phyloP scores from a whole-genome alignment of 2,797 vertebrate species.

The Ficedula albicollis region DNA sequence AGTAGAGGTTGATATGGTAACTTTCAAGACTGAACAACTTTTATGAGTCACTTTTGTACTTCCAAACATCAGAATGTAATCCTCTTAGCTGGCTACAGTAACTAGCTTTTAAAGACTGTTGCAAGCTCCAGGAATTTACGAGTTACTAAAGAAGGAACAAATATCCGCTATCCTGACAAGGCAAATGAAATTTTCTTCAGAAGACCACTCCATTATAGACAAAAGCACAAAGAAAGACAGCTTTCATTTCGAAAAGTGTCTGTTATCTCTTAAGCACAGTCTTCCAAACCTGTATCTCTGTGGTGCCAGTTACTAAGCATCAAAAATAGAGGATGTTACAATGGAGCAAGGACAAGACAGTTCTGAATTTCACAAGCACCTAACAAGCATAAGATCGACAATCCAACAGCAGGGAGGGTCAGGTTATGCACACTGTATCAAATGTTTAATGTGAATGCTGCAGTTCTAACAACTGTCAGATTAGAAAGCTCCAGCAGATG shows the following conservation, averaged over 20 bases:
- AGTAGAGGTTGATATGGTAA: not conserved
- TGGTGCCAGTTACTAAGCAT: not conserved
- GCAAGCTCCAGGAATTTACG: not conserved
- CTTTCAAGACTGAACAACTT: not conserved
- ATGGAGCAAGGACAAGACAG: not conserved
- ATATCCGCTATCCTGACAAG: not conserved
- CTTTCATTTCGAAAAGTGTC: not conserved
- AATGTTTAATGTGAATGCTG: not conserved
- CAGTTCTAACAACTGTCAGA: not conserved
- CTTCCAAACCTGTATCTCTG: not conserved
- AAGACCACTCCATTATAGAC: not conserved
- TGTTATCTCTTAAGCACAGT: not conserved
- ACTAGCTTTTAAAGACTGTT: not conserved
- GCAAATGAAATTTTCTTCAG: not conserved
- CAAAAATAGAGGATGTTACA: accelerated
- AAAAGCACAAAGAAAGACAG: not conserved
- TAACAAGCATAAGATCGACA: not conserved
- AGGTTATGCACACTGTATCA: not conserved
- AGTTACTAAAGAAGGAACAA: not conserved
- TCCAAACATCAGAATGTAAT: not conserved
- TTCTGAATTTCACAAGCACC: not conserved
- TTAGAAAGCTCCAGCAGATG: not conserved
- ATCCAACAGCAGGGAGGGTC: not conserved
- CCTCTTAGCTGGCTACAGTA: not conserved
- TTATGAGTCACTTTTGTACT: not conserved